phyloP scores from a whole-genome alignment of 2,113 vertebrate species.

The Lichenostomus cassidix region DNA sequence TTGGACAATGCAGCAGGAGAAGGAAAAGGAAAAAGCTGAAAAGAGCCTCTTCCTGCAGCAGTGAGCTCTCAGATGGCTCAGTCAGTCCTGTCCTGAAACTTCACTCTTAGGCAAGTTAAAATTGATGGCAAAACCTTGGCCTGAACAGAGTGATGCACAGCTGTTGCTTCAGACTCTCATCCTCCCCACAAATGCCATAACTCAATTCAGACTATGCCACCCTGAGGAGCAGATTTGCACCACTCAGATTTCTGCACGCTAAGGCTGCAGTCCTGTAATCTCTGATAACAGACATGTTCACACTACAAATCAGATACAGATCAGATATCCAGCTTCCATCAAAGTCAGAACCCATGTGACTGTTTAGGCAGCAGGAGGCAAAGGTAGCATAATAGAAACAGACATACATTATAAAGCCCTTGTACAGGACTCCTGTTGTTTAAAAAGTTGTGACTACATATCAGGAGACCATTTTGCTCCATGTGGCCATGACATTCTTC shows the following conservation, averaged over 20 bases:
- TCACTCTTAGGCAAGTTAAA: neutral
- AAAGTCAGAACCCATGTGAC: accelerated
- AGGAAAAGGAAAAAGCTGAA: neutral
- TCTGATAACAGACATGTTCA: neutral
- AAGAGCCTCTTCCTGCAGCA: neutral
- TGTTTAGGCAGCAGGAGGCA: neutral
- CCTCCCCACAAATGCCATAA: neutral
- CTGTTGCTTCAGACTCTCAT: neutral
- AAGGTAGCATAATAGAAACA: neutral
- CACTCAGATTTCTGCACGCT: neutral
- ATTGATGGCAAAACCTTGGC: neutral
- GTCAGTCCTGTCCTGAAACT: neutral
- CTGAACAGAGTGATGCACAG: neutral
- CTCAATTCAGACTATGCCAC: neutral
- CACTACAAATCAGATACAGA: neutral
- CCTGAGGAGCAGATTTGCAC: neutral
- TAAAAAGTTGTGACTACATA: neutral
- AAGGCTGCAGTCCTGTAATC: neutral
- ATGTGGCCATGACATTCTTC: neutral
- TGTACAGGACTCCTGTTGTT: neutral
- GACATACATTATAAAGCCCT: neutral
- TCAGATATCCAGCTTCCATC: neutral
- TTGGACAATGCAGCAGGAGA: neutral
- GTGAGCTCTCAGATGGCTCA: neutral
- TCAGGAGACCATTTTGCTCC: neutral